Percentiles rank a stretch among this genome's conserved stretches.
These are phyloP conservation scores for Neria commutata DNA, from an alignment of 2,888 invertebrate species.

Conservation along the genomic window DNA sequence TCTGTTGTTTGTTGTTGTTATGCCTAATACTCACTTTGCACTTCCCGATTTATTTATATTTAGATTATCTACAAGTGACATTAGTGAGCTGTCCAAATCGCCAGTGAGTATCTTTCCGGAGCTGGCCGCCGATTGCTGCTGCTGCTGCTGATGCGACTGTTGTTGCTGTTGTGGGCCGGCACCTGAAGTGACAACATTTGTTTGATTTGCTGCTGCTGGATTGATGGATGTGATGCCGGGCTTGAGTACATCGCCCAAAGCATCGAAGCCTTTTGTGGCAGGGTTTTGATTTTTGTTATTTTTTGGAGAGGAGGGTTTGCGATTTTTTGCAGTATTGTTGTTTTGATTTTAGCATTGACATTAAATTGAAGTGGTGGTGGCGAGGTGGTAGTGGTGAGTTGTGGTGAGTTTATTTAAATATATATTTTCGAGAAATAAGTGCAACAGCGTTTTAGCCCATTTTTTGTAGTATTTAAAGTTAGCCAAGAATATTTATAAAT, in stretches of 20 bases:
- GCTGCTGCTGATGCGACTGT: slow-evolving; percentile 54
- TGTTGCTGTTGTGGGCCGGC: slow-evolving; percentile 46
- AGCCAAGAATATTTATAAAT: slow-evolving; percentile 37
- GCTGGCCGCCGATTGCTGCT: slow-evolving; percentile 62
- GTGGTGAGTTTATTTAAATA: slow-evolving; percentile 3
- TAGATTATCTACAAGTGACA: slow-evolving; percentile 91
- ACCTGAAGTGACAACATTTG: slow-evolving; percentile 60
- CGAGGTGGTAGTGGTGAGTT: slow-evolving; percentile 11
- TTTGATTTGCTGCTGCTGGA: slow-evolving; percentile 48
- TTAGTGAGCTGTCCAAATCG: slow-evolving; percentile 92
- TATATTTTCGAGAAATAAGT: neutral
- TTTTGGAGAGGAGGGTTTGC: slow-evolving; percentile 1
- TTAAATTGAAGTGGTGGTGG: slow-evolving; percentile 27
- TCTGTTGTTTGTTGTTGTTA: too few relatives aligned
- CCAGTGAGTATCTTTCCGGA: slow-evolving; percentile 83
- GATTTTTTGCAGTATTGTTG: slow-evolving; percentile 18
- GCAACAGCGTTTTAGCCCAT: neutral
- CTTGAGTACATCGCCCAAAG: slow-evolving; percentile 74
- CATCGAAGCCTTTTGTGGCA: slow-evolving; percentile 69
- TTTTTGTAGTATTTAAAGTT: slow-evolving; percentile 20
- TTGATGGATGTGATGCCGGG: slow-evolving; percentile 63
- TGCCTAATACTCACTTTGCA: slow-evolving; percentile 78
- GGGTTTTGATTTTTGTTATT: slow-evolving; percentile 30
- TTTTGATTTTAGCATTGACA: slow-evolving; percentile 12
- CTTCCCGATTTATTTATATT: slow-evolving; percentile 77